Evolutionary conservation across 2,113 vertebrate genomes (phyloP).

Genomic region (Dinomys branickii): DNA sequence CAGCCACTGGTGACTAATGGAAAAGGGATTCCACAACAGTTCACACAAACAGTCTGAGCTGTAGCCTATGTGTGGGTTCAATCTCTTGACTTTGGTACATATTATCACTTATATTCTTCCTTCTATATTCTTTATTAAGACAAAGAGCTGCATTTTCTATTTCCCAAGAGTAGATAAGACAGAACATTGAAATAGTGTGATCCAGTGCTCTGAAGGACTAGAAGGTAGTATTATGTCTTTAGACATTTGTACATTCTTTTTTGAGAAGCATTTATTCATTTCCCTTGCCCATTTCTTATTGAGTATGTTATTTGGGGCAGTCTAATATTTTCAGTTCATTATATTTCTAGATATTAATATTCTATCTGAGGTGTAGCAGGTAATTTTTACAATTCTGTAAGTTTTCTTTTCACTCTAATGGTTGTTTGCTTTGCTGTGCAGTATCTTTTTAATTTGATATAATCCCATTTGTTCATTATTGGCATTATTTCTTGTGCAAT

Average conservation of each 20-base stretch:
- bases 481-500: not conserved
- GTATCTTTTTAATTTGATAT: not conserved
- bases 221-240: not conserved
- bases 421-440: not conserved
- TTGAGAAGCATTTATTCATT: no score
- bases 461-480: not conserved
- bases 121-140: not conserved
- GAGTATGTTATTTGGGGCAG: no score
- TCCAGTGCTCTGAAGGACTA: not conserved
- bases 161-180: not conserved
- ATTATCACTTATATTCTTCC: not conserved
- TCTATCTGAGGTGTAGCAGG: not conserved
- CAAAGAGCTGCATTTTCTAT: not conserved
- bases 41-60: not conserved
- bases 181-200: not conserved
- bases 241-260: no score
- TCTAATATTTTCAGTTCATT: no score
- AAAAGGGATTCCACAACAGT: slow-evolving; percentile 10
- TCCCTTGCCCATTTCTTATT: no score
- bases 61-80: not conserved
- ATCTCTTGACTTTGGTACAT: not conserved
- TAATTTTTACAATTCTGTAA: not conserved
- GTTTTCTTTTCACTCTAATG: not conserved
- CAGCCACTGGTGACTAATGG: not conserved
- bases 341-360: no score